Evolutionary conservation across 2,888 invertebrate species (phyloP).

Genomic region (Beris chalybata): DNA sequence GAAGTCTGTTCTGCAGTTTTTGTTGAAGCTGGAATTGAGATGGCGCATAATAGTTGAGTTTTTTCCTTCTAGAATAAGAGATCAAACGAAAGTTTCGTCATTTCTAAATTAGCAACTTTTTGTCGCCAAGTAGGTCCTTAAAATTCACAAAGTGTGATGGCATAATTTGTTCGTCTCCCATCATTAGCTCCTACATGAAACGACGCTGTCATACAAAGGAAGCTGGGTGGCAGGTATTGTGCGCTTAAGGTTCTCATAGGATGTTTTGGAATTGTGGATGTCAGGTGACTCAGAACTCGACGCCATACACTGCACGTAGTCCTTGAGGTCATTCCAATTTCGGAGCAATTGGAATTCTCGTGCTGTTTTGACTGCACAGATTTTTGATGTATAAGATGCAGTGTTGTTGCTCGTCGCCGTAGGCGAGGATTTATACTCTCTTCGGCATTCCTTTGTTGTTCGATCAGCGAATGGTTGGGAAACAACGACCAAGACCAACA

Average conservation of each 20-base stretch:
- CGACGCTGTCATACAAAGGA: too few relatives aligned
- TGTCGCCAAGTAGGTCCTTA: constrained; percentile 1
- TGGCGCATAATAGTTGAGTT: neutral
- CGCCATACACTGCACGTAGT: neutral
- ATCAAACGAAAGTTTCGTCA: constrained; percentile 2
- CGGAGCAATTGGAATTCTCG: too few relatives aligned
- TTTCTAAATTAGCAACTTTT: neutral
- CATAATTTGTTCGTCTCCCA: neutral
- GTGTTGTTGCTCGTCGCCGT: constrained; percentile 2
- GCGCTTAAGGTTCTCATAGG: neutral
- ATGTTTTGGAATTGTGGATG: neutral
- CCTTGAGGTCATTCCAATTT: too few relatives aligned
- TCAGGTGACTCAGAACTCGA: neutral
- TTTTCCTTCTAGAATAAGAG: constrained; percentile 1
- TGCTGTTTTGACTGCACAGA: neutral
- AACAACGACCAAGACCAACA: constrained; percentile 27
- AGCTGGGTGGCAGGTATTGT: too few relatives aligned
- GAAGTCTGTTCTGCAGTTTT: neutral
- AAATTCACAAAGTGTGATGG: constrained; percentile 19
- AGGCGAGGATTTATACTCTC: constrained; percentile 12
- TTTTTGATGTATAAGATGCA: constrained; percentile 1
- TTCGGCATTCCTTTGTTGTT: constrained; percentile 14
- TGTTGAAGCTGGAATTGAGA: neutral
- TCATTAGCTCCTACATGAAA: too few relatives aligned
- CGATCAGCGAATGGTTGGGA: constrained; percentile 4